A percentile compares a stretch with the other conserved stretches of the same genome.
Conservation (phyloP, 2,888 invertebrate genomes). For the Gasteruption jaculator region DNA sequence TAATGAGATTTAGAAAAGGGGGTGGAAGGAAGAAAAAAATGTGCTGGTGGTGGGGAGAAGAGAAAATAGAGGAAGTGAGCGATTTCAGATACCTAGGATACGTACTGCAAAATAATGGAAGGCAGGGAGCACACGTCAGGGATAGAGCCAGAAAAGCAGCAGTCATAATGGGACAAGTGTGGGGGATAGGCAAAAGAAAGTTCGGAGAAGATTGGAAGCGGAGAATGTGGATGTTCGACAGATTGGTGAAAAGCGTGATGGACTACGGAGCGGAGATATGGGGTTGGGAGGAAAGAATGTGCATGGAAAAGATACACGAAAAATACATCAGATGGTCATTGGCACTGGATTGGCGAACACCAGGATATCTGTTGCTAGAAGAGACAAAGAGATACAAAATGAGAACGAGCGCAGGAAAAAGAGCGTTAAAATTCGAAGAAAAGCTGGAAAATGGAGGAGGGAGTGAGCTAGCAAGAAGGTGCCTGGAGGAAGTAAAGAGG, state of each 20-base stretch:
- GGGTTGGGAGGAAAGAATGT: not conserved
- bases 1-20: not conserved
- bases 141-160: not conserved
- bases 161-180: not conserved
- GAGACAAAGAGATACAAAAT: constrained; percentile 1
- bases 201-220: not conserved
- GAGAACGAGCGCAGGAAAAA: not conserved
- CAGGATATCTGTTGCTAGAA: not conserved
- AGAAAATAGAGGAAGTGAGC: not conserved
- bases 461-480: not conserved
- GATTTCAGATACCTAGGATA: not conserved
- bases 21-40: not conserved
- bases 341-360: not conserved
- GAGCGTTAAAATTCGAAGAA: not conserved
- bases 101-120: not conserved
- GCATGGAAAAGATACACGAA: not conserved
- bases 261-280: constrained; percentile 1
- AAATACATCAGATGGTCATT: constrained; percentile 1
- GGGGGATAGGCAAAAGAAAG: not conserved
- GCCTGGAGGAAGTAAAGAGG: not conserved
- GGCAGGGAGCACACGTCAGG: not conserved
- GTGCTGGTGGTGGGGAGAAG: not conserved
- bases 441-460: not conserved
- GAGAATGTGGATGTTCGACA: not conserved
- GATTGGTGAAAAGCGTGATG: not conserved